Percentiles rank a stretch among this genome's conserved stretches.
Conservation (phyloP, 2,113 vertebrate genomes). For the Fukomys damarensis region DNA sequence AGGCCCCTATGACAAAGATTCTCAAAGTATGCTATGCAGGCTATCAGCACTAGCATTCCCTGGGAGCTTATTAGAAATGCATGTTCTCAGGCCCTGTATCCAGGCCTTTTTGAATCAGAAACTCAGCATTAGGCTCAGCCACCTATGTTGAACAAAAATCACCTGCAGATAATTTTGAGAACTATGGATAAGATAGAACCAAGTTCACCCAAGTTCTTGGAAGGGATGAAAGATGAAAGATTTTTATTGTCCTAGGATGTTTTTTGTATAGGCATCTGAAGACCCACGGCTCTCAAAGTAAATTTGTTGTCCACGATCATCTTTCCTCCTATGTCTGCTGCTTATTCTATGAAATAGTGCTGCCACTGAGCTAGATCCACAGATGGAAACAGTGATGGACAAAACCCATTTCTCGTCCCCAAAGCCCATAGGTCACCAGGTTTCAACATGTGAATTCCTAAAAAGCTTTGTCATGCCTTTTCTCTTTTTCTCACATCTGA, state of each 20-base stretch:
- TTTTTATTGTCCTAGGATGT: not conserved
- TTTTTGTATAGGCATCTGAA: not conserved
- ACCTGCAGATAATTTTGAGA: not conserved
- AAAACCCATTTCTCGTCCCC: not conserved
- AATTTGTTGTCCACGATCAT: not conserved
- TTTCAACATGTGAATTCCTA: not conserved
- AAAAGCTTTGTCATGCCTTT: not conserved
- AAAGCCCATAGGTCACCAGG: not conserved
- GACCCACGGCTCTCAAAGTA: not conserved
- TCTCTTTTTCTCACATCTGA: not conserved
- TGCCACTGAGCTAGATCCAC: not conserved
- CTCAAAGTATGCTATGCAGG: not conserved
- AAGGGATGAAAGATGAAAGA: not conserved
- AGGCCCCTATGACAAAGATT: not conserved
- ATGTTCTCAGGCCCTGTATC: not conserved
- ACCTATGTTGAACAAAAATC: not conserved
- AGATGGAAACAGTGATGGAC: not conserved
- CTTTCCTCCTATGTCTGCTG: not conserved
- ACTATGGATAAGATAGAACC: not conserved
- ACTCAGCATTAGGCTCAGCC: not conserved
- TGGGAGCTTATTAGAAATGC: not conserved
- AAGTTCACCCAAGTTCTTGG: not conserved
- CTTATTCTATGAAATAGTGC: not conserved
- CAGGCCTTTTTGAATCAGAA: not conserved
- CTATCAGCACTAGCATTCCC: not conserved